phyloP scores from a whole-genome alignment of 2,888 invertebrate species.

The Subacronicta megacephala region DNA sequence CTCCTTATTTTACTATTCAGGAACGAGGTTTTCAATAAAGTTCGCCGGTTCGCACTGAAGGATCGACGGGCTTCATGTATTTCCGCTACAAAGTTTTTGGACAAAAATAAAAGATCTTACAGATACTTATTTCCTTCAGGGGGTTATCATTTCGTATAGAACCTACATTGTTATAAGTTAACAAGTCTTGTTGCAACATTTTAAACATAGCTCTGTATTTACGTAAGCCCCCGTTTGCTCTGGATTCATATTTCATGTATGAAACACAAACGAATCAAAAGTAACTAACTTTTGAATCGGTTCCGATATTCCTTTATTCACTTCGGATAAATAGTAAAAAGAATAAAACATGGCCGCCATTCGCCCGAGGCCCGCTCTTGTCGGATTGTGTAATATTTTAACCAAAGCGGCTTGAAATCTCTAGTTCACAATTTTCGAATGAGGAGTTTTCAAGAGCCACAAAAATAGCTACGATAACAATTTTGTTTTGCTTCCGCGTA shows the following conservation, averaged over 20 bases:
- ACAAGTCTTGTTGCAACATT: slow-evolving; percentile 24
- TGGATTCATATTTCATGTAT: slow-evolving; percentile 74
- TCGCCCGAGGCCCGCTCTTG: slow-evolving; percentile 36
- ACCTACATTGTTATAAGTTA: slow-evolving; percentile 22
- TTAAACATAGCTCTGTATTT: slow-evolving; percentile 49
- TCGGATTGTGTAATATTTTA: slow-evolving; percentile 56
- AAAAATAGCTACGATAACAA: slow-evolving; percentile 8
- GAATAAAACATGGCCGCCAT: slow-evolving; percentile 63
- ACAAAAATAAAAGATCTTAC: slow-evolving; percentile 27
- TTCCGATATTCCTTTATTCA: slow-evolving; percentile 68
- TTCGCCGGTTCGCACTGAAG: slow-evolving; percentile 31
- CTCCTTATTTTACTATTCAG: slow-evolving; percentile 55
- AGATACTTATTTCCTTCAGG: slow-evolving; percentile 17
- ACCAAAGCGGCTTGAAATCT: slow-evolving; percentile 56
- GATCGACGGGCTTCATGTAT: slow-evolving; percentile 49
- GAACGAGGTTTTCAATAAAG: slow-evolving; percentile 69
- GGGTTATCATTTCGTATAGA: slow-evolving; percentile 2
- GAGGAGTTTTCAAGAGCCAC: slow-evolving; percentile 10
- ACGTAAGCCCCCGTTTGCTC: slow-evolving; percentile 53
- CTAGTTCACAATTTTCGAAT: slow-evolving; percentile 32
- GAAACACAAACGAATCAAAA: slow-evolving; percentile 70
- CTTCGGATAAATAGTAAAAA: slow-evolving; percentile 54
- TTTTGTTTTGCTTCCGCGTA: neutral
- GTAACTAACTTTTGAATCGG: slow-evolving; percentile 58
- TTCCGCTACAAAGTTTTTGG: slow-evolving; percentile 27